These are phyloP conservation scores for Dascillus cervinus DNA, from an alignment of 2,888 invertebrate genomes.

Conservation along the genomic window DNA sequence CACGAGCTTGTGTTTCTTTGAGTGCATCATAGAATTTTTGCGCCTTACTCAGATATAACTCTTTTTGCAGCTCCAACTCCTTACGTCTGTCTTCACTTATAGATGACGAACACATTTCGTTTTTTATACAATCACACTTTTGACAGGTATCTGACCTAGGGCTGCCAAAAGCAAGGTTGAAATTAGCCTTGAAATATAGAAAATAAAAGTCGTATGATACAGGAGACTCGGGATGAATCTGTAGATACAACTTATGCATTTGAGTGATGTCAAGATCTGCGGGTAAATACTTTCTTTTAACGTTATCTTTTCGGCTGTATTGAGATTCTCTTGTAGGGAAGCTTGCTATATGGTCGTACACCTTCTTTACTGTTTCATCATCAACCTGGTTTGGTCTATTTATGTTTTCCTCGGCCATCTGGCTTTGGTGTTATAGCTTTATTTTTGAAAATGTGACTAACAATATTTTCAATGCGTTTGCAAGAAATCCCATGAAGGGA, in stretches of 20 bases:
- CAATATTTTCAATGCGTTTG: neutral
- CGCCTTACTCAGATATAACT: neutral
- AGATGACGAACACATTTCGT: neutral
- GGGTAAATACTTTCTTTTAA: constrained; percentile 7
- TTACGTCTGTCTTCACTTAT: neutral
- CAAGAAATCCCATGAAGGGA: neutral
- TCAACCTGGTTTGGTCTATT: constrained; percentile 1
- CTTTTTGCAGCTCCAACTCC: neutral
- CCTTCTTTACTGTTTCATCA: constrained; percentile 3
- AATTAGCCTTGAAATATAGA: constrained; percentile 2
- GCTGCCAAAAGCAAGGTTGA: constrained; percentile 3
- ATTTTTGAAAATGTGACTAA: neutral
- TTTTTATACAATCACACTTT: constrained; percentile 3
- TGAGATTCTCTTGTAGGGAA: constrained; percentile 6
- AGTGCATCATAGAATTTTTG: neutral
- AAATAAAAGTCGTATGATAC: constrained; percentile 4
- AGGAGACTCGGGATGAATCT: neutral
- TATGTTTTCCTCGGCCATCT: constrained; percentile 2
- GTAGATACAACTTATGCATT: constrained; percentile 6
- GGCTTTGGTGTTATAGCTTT: neutral
- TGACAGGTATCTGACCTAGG: constrained; percentile 3
- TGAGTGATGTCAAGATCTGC: constrained; percentile 5
- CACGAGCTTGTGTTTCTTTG: constrained; percentile 2
- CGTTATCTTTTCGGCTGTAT: constrained; percentile 6
- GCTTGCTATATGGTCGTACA: constrained; percentile 1